Percentiles rank a stretch among this genome's conserved stretches.
Conservation (phyloP, 2,113 vertebrate species). For the Ctenodactylus gundi region DNA sequence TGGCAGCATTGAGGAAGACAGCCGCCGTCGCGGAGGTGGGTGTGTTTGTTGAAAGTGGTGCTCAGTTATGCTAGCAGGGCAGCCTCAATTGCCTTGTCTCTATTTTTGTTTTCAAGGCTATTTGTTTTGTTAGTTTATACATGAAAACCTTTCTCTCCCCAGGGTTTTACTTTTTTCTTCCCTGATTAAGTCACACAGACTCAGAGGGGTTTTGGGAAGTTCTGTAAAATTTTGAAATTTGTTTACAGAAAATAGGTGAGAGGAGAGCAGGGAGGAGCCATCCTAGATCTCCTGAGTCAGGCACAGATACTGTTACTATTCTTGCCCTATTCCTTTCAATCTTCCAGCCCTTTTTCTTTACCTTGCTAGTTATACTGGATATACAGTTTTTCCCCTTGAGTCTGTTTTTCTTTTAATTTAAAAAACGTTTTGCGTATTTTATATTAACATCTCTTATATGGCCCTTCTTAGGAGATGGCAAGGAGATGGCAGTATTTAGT, state of each 20-base stretch:
- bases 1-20: background rate
- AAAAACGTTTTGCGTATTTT: background rate
- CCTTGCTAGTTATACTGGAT: background rate
- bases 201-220: background rate
- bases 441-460: background rate
- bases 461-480: background rate
- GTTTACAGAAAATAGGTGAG: background rate
- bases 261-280: background rate
- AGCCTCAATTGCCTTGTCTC: background rate
- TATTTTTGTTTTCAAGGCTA: conserved; percentile 29
- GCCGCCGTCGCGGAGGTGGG: background rate
- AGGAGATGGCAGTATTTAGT: background rate
- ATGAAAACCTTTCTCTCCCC: background rate
- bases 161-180: background rate
- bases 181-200: background rate
- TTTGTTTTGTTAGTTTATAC: conserved; percentile 19
- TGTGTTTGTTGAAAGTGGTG: background rate
- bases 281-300: background rate
- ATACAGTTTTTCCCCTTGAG: background rate
- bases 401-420: background rate
- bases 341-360: background rate
- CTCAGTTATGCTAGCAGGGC: background rate
- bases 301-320: background rate
- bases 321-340: background rate
- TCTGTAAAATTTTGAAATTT: background rate